A percentile compares a stretch with the other conserved stretches of the same genome.
phyloP scores from a whole-genome alignment of 2,888 invertebrate species.

The Parelbella ahira region DNA sequence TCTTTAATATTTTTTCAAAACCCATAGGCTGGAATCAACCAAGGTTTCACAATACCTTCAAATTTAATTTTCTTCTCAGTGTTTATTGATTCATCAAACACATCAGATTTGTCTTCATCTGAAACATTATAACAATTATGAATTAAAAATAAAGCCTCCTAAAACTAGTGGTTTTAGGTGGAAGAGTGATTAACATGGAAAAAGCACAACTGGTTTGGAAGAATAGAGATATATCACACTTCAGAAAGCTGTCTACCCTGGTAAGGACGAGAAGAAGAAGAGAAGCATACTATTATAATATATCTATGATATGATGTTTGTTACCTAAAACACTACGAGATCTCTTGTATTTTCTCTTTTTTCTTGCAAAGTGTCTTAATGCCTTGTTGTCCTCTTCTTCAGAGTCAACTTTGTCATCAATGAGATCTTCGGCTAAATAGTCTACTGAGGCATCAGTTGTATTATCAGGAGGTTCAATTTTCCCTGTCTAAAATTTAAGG shows the following conservation, averaged over 20 bases:
- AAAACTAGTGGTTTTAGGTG: no score
- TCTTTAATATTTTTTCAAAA: no score
- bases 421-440: constrained; percentile 27
- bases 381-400: constrained; percentile 32
- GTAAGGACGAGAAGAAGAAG: no score
- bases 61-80: constrained; percentile 33
- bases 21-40: neutral
- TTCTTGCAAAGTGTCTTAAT: constrained; percentile 27
- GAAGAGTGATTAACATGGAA: no score
- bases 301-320: no score
- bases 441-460: constrained; percentile 26
- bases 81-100: constrained; percentile 32
- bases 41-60: constrained; percentile 22
- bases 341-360: constrained; percentile 31
- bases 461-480: constrained; percentile 31
- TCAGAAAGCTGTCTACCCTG: no score
- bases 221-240: no score
- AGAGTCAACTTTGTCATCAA: constrained; percentile 25
- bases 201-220: no score
- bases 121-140: constrained; percentile 18
- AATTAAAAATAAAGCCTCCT: neutral
- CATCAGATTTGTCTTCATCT: constrained; percentile 32
- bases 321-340: constrained; percentile 32
- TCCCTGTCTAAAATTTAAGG: constrained; percentile 28
- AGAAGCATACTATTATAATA: no score